Base-by-base conservation (phyloP, 1,140 invertebrate species). In the Cotesia chilonis region DNA sequence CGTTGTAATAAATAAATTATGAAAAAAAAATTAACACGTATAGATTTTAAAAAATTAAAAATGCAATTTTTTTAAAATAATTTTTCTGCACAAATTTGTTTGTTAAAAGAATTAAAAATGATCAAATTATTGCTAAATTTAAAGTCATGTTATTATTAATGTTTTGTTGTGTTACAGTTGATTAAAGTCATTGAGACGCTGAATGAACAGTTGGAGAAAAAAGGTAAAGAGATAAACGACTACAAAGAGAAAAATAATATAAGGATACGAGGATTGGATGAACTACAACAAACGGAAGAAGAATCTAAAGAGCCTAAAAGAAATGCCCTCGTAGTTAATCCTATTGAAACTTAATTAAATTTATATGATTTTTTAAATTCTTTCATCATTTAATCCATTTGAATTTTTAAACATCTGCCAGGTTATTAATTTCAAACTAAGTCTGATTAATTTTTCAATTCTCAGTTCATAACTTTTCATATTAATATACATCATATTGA, bases 191-290 rank as follows among this genome's bases (percentile, higher is more conserved):
- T 96, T 66, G 91, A 93, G 81, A 89, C 89, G 66, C 87, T 97
- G 10, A 93, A 92, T 64, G 92, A 94, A 63, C 93, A 97, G 83
- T 86, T 98, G 10, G 88, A 92, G 47, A 91, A 92, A 75, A 98
- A 98, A 87, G 96, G 96, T 4, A 86, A 90, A 64, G 96, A 98
- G 87, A 94, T 99, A 47, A 96, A 98, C 83, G 94, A 96, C 75
- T 98, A 95, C 84, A 95, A 96, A 82, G 95, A 97, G 81, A 93
- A 94, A 78, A 90, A 98, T 80, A 95, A 96, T 83, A 96, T 98
- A 77, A 90, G 89, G 80, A 90, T 94, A 77, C 89, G 91, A 78
- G 92, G 92, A 1, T 87, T 90, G 68, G 91, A 92, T 68, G 89
- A 90, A 73, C 75, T 88, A n/a, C 81, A 80, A 70, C 78, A 85